These are phyloP conservation scores for Uromys caudimaculatus DNA, from an alignment of 2,797 vertebrate species.

Conservation along the genomic window DNA sequence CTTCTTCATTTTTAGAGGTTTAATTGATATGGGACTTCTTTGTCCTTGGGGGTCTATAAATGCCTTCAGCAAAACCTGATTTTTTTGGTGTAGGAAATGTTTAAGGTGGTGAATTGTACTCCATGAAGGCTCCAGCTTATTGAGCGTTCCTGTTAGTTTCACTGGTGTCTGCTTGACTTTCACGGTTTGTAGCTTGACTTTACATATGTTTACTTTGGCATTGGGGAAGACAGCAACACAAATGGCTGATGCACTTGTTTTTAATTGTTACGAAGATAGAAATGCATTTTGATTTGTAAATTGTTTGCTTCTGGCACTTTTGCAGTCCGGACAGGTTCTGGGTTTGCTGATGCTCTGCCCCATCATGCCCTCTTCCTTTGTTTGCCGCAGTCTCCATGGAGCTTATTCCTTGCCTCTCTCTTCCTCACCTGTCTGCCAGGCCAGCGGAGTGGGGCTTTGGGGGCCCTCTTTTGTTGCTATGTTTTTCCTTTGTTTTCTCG, in stretches of 20 bases:
- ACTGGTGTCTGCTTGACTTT: not conserved
- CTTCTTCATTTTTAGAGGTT: constrained; percentile 60
- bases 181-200: not conserved
- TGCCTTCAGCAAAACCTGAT: constrained; percentile 43
- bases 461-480: fast-evolving
- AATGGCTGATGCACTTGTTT: not conserved
- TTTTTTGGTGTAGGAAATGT: constrained; percentile 18
- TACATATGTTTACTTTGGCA: not conserved
- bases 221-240: constrained; percentile 1
- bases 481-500: not conserved
- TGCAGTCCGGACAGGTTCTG: not conserved
- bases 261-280: not conserved
- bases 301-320: not conserved
- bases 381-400: too few species aligned
- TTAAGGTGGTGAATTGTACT: not conserved
- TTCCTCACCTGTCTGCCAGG: not conserved
- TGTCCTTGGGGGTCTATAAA: constrained; percentile 37
- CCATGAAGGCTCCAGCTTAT: not conserved
- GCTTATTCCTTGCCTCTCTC: not conserved
- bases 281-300: not conserved
- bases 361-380: fast-evolving
- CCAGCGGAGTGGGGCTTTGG: not conserved
- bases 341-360: not conserved
- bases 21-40: constrained; percentile 55
- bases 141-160: not conserved